Percentiles rank a stretch among this genome's conserved stretches.
Evolutionary conservation across 1,140 invertebrate genomes (phyloP).

Genomic region (Aradophagus sp.): DNA sequence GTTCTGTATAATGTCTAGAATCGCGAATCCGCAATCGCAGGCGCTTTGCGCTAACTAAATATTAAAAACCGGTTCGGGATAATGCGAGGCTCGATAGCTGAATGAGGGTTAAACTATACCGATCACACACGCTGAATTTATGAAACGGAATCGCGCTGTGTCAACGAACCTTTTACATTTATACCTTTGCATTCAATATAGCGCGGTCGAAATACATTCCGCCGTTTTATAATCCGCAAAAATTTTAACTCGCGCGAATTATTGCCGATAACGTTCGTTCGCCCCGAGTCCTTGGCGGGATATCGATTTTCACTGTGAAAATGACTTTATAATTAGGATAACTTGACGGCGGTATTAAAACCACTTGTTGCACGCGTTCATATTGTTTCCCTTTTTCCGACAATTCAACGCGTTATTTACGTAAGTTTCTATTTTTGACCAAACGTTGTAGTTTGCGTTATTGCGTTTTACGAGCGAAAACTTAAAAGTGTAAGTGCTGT

Average conservation of each 20-base stretch:
- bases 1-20: constrained; percentile 58
- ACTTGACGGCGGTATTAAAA: no score
- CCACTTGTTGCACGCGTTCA: no score
- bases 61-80: constrained; percentile 59
- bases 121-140: constrained; percentile 57
- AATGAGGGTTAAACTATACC: constrained; percentile 58
- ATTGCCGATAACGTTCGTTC: constrained; percentile 28
- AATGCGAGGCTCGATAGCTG: constrained; percentile 53
- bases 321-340: no score
- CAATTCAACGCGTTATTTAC: no score
- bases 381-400: no score
- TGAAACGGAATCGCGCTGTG: constrained; percentile 52
- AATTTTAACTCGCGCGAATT: constrained; percentile 15
- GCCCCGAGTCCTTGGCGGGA: no score
- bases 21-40: constrained; percentile 56
- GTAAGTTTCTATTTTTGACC: no score
- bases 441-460: no score
- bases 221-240: constrained; percentile 15
- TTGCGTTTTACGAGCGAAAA: no score
- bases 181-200: constrained; percentile 31
- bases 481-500: no score
- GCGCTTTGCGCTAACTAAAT: constrained; percentile 58
- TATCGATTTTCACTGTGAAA: no score
- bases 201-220: constrained; percentile 20
- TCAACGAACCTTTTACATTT: constrained; percentile 53